A percentile compares a stretch with the other conserved stretches of the same genome.
phyloP scores from a whole-genome alignment of 2,888 invertebrate species.

The Eremobia ochroleuca region DNA sequence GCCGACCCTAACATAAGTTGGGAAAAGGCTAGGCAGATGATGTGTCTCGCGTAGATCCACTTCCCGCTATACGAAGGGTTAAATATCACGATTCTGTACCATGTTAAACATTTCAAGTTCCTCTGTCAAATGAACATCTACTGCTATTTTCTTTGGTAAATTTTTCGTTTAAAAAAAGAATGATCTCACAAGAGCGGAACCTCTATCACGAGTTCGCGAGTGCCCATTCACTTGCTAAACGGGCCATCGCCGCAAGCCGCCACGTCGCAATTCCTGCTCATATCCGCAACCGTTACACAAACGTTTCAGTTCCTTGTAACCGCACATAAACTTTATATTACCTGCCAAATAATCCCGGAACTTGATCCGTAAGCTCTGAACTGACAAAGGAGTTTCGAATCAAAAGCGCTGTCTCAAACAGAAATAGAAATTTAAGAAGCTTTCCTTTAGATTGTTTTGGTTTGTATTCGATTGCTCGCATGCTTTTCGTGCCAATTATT shows the following conservation, averaged over 20 bases:
- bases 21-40: too few species aligned
- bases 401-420: constrained; percentile 39
- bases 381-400: constrained; percentile 41
- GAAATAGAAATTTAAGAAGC: constrained; percentile 4
- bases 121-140: neutral
- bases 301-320: constrained; percentile 13
- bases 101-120: neutral
- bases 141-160: neutral
- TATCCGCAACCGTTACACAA: constrained; percentile 26
- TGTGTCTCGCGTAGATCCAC: too few species aligned
- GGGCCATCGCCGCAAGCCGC: constrained; percentile 31
- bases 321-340: constrained; percentile 41
- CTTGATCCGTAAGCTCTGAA: constrained; percentile 37
- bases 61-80: too few species aligned
- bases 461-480: neutral
- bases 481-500: neutral
- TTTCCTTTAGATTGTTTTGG: constrained; percentile 1
- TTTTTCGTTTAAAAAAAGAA: neutral
- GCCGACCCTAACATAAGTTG: too few species aligned
- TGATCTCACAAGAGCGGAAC: neutral
- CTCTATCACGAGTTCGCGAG: neutral
- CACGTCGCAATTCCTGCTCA: constrained; percentile 11
- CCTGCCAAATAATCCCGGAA: constrained; percentile 42
- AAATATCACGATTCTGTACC: too few species aligned
- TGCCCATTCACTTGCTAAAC: constrained; percentile 43